Evolutionary conservation across 2,888 invertebrate species (phyloP), one percentile per base, ranked within the genome.

Genomic region (Drosophila borborema): DNA sequence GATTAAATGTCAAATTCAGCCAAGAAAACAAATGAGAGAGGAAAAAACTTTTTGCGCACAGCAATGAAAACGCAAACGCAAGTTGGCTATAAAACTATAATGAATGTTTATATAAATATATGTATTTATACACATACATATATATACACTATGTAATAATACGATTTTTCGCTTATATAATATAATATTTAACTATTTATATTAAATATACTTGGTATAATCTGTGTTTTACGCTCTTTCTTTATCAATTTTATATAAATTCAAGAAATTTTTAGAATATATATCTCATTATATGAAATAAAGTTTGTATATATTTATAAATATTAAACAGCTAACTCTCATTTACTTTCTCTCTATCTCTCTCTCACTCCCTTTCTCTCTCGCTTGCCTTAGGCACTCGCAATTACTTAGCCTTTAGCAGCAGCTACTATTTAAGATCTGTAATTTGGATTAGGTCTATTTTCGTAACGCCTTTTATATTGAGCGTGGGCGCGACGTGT

Each of bases 1-100:
- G 74, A 77, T 77, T 82, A 77, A 87, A 85, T 81, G 82, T 82
- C 82, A 81, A 84, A 61, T 55, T 61, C 72, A 72, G 60, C n/a
- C 49, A 56, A 49, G 43, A 28, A 28, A 28, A 28, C 5, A 28
- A 28, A 28, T 3, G 43, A 59, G 31, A 31, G 4, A 8, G 28
- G 6, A 45, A 31, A 34, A n/a, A 72, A 65, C 18, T 34, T 65
- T 54, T 31, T 10, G 36, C 43, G 14, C 5, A 14, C 31, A 20
- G 23, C 43, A 41, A 12, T 49, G 41, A 28, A 55, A 51, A 14
- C 3, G 7, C 3, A 0, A 34, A n/a, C n/a, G n/a, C 10, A 18
- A 18, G 34, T 31, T 34, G n/a, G 8, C 34, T 14, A 51, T n/a
- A 18, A 34, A 34, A 51, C 18, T 51, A 36, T 14, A 31, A 28